Conservation (phyloP, 1,140 invertebrate species). For the Cydia strobilella region DNA sequence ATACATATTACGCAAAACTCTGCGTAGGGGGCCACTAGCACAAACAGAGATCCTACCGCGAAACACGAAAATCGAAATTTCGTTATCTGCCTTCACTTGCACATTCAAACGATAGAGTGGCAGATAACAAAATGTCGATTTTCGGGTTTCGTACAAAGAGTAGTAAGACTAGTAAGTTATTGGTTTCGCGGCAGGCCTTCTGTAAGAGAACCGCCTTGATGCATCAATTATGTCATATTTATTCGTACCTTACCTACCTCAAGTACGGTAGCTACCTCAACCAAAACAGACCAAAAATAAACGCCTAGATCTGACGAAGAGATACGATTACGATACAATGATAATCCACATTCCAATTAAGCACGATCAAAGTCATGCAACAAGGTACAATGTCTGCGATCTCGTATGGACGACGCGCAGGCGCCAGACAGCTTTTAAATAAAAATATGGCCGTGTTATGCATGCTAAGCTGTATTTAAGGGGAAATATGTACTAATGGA, state of each 20-base stretch:
- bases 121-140: too few species aligned
- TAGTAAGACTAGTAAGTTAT: too few species aligned
- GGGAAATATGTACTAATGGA: slow-evolving; percentile 24
- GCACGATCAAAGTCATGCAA: neutral
- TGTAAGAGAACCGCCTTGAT: too few species aligned
- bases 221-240: too few species aligned
- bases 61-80: too few species aligned
- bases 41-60: too few species aligned
- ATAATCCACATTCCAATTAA: slow-evolving; percentile 7
- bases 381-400: neutral
- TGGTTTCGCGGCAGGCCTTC: too few species aligned
- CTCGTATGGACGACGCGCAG: slow-evolving; percentile 34
- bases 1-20: too few species aligned
- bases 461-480: slow-evolving; percentile 45
- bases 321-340: slow-evolving; percentile 18
- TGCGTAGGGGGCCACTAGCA: too few species aligned
- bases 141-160: too few species aligned
- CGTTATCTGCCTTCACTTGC: too few species aligned
- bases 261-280: neutral
- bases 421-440: slow-evolving; percentile 52
- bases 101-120: too few species aligned
- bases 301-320: slow-evolving; percentile 6
- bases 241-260: neutral
- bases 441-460: slow-evolving; percentile 41
- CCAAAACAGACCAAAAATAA: slow-evolving; percentile 3